phyloP scores from a whole-genome alignment of 2,888 invertebrate genomes.

The Diloba caeruleocephala region DNA sequence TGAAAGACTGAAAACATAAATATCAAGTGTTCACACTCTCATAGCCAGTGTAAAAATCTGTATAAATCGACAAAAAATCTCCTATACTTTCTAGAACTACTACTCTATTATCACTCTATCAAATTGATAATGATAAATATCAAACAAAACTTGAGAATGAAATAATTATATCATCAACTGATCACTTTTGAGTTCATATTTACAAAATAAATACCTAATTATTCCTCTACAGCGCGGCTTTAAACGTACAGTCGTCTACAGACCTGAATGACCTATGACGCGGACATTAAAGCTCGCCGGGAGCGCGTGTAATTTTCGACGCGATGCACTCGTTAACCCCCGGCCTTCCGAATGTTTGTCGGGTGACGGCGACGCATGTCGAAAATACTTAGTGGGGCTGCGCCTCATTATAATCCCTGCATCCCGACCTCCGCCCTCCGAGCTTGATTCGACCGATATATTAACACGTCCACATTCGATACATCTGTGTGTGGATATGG shows the following conservation, averaged over 20 bases:
- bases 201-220: slow-evolving; percentile 3
- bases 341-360: slow-evolving; percentile 79
- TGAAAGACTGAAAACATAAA: slow-evolving; percentile 1
- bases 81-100: too few relatives aligned
- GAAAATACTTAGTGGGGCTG: slow-evolving; percentile 88
- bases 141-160: too few relatives aligned
- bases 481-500: slow-evolving; percentile 65
- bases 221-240: slow-evolving; percentile 1
- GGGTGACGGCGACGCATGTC: slow-evolving; percentile 88
- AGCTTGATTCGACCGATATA: slow-evolving; percentile 82
- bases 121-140: too few relatives aligned
- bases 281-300: slow-evolving; percentile 67
- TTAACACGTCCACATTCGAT: slow-evolving; percentile 80
- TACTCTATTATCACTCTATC: too few relatives aligned
- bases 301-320: slow-evolving; percentile 77
- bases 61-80: too few relatives aligned
- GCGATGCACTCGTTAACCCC: slow-evolving; percentile 78
- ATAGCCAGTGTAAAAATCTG: too few relatives aligned
- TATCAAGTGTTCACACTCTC: not conserved
- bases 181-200: slow-evolving; percentile 5
- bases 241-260: slow-evolving; percentile 19
- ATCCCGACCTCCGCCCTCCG: slow-evolving; percentile 70
- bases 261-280: slow-evolving; percentile 56
- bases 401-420: slow-evolving; percentile 87
- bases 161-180: not conserved